Percentiles rank a stretch among this genome's conserved stretches.
Evolutionary conservation across 2,113 vertebrate species (phyloP).

Genomic region (Aptenodytes forsteri): DNA sequence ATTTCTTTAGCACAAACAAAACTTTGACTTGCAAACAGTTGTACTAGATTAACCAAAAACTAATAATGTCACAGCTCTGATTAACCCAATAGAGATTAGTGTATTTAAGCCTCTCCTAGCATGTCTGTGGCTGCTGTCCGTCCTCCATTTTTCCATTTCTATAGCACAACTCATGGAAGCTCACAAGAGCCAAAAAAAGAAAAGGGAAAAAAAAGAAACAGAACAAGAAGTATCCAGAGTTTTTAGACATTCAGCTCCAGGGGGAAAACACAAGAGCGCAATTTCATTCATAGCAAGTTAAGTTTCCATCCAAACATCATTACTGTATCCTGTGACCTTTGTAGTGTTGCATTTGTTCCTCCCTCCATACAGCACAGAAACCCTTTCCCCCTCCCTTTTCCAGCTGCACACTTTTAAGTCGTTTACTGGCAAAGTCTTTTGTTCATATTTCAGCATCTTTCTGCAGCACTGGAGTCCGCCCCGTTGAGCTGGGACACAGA

Average conservation of each 20-base stretch:
- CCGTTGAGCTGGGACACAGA: not conserved
- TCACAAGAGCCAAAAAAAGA: not conserved
- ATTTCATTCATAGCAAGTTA: constrained; percentile 53
- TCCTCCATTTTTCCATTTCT: not conserved
- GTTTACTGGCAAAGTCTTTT: not conserved
- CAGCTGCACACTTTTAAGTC: constrained; percentile 15
- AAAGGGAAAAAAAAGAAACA: not conserved
- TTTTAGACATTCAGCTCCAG: constrained; percentile 46
- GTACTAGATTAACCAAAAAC: not conserved
- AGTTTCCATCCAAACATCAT: constrained; percentile 64
- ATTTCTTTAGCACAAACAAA: not conserved
- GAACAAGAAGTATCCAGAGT: constrained; percentile 38
- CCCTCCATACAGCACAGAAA: not conserved
- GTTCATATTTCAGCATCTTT: constrained; percentile 11
- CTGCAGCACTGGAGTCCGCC: not conserved
- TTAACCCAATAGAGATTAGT: not conserved
- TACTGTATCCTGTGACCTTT: constrained; percentile 52
- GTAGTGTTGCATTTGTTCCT: constrained; percentile 7
- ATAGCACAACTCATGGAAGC: constrained; percentile 1
- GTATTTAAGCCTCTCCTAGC: not conserved
- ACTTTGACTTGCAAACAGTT: not conserved
- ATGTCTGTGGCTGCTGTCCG: not conserved
- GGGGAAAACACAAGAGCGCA: constrained; percentile 36
- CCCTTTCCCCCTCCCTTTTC: constrained; percentile 19
- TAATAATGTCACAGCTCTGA: not conserved